Base-by-base conservation (phyloP, 2,797 vertebrate species). In the Zenarchopterus dispar region DNA sequence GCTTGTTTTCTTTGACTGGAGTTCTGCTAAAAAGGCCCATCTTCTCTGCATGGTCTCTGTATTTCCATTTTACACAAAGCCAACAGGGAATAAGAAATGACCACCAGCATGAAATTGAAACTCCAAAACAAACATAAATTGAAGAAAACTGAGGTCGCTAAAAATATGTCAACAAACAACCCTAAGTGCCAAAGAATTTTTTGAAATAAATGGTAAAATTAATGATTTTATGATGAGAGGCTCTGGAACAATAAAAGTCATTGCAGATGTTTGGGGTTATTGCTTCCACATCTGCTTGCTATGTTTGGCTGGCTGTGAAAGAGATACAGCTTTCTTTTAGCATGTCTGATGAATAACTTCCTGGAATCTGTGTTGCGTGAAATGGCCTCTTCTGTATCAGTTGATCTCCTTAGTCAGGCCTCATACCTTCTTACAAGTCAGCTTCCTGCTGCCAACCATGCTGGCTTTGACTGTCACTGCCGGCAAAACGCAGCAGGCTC, bases 301-400 rank as follows among this genome's bases (percentile, higher is more conserved):
- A 78, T 48, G 55, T 88, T 88, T 89, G 88, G 81, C 85, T 64
- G 48, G 49, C 77, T 86, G 85, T 89, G 85, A 89, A 87, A 90
- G 84, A 89, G 81, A 88, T 54, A 68, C 75, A 75, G 84, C 77
- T 79, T 80, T 82, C 69, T 69, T 83, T 73, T 80, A 81, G 80
- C 83, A 82, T 87, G 75, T 80, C 80, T 86, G 85, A 90, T 81
- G 78, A 89, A 84, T 69, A 79, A 79, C 84, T 85, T 90, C 84
- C 86, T 84, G 81, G 81, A 89, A 62, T 81, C 87, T 69, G 78
- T 71, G 82, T 88, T 85, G 90, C 85, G 80, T 91, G 89, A 92
- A 90, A 91, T 88, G 86, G 82, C 80, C 84, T 89, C 72, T 69
- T 86, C 77, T 84, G 70, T 85, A 82, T 77, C 73, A 77, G 73